Percentiles rank a stretch among this genome's conserved stretches.
phyloP scores from a whole-genome alignment of 2,113 vertebrate species.

The Albula goreensis region DNA sequence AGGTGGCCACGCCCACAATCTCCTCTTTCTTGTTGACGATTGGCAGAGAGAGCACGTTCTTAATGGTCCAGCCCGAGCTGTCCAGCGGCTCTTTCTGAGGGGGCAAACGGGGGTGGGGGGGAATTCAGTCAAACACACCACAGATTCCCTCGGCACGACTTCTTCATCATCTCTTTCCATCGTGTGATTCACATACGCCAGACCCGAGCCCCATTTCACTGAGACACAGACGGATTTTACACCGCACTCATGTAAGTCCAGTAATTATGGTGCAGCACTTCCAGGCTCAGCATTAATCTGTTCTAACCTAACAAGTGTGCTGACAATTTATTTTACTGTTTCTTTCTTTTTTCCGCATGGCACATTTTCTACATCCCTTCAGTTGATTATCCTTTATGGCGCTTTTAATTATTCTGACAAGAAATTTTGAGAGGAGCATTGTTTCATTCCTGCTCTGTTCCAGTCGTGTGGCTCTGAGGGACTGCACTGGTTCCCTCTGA shows the following conservation, averaged over 20 bases:
- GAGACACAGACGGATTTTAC: background rate
- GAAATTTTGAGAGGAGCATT: background rate
- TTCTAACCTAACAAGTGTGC: background rate
- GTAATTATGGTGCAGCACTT: background rate
- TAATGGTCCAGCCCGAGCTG: constrained; percentile 86
- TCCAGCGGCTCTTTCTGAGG: constrained; percentile 85
- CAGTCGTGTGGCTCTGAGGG: constrained; percentile 4
- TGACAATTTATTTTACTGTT: background rate
- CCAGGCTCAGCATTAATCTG: background rate
- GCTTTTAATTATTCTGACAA: background rate
- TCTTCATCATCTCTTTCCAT: background rate
- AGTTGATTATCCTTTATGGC: background rate
- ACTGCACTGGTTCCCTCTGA: background rate
- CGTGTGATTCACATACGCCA: background rate
- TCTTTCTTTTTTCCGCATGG: background rate
- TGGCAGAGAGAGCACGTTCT: constrained; percentile 92
- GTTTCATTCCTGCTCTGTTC: constrained; percentile 1
- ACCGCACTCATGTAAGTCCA: background rate
- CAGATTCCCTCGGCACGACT: too few species aligned
- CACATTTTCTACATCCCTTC: background rate
- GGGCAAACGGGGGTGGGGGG: background rate
- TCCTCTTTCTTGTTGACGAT: constrained; percentile 98
- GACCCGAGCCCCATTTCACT: background rate
- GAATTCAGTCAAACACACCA: background rate
- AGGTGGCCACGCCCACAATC: constrained; percentile 94